Percentiles rank a stretch among this genome's conserved stretches.
These are phyloP conservation scores for Corythaeola cristata DNA, from an alignment of 2,113 vertebrate species.

Conservation along the genomic window DNA sequence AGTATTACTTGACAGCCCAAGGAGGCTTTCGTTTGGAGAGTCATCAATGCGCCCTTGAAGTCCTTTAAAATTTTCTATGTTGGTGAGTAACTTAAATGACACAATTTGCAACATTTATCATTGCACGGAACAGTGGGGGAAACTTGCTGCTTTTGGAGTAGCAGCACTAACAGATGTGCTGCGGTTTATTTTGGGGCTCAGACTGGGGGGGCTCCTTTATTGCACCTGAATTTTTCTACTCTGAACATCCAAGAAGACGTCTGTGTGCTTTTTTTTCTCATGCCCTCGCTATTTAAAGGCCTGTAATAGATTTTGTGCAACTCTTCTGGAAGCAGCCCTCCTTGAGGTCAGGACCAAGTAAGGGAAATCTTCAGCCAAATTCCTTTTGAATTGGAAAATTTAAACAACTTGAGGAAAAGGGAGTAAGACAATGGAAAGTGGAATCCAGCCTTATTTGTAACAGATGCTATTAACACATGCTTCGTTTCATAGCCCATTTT, in stretches of 20 bases:
- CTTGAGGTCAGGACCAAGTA: not conserved
- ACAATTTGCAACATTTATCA: not conserved
- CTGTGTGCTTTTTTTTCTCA: not conserved
- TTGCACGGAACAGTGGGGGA: not conserved
- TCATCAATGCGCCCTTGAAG: not conserved
- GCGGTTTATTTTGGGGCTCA: not conserved
- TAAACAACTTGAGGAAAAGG: conserved; percentile 49
- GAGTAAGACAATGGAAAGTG: conserved; percentile 51
- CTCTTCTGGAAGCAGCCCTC: not conserved
- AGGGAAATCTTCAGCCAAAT: conserved; percentile 45
- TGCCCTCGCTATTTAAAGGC: not conserved
- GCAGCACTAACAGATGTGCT: not conserved
- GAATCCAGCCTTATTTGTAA: conserved; percentile 56
- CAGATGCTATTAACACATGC: conserved; percentile 55
- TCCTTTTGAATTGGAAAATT: conserved; percentile 52
- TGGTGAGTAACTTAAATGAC: not conserved
- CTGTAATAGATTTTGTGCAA: not conserved
- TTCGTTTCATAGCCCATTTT: conserved; percentile 38
- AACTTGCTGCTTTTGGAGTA: not conserved
- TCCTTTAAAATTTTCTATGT: not conserved
- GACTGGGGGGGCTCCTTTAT: not conserved
- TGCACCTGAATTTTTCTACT: not conserved
- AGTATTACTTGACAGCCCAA: not conserved
- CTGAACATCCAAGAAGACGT: not conserved
- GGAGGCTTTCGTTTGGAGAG: not conserved